Evolutionary conservation across 1,140 invertebrate genomes (phyloP).

Genomic region (Neoseiulus cucumeris): DNA sequence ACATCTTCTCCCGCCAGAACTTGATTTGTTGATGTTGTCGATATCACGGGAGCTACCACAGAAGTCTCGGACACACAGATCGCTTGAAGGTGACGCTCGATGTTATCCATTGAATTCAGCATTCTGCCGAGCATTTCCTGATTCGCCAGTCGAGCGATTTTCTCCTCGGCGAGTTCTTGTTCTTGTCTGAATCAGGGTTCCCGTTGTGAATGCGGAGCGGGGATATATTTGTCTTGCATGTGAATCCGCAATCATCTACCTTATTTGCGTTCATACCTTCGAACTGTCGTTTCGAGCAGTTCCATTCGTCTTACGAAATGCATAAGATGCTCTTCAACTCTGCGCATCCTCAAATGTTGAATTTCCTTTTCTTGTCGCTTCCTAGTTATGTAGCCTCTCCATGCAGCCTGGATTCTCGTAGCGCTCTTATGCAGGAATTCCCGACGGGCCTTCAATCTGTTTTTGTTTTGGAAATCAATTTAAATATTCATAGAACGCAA

Average conservation of each 20-base stretch:
- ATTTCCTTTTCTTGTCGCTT: slow-evolving; percentile 3
- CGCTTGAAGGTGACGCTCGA: neutral
- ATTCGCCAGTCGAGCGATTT: neutral
- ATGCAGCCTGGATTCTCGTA: neutral
- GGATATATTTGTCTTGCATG: neutral
- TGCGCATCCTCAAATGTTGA: slow-evolving; percentile 1
- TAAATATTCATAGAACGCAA: too few species aligned
- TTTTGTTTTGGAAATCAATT: too few species aligned
- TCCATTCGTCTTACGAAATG: slow-evolving; percentile 3
- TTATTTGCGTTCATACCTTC: neutral
- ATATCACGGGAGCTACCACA: neutral
- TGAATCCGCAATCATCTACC: neutral
- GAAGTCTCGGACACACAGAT: neutral
- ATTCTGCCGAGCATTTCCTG: slow-evolving; percentile 2
- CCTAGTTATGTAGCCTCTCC: neutral
- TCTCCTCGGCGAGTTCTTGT: neutral
- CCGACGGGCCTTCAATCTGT: neutral
- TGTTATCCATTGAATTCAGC: slow-evolving; percentile 9
- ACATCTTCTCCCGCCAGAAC: neutral
- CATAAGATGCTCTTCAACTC: slow-evolving; percentile 6
- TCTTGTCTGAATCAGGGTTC: neutral
- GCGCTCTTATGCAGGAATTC: neutral
- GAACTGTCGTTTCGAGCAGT: neutral
- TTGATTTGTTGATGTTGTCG: neutral
- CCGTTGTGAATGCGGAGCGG: neutral